Conservation (phyloP, 2,113 vertebrate species). For the Chrysemys picta region DNA sequence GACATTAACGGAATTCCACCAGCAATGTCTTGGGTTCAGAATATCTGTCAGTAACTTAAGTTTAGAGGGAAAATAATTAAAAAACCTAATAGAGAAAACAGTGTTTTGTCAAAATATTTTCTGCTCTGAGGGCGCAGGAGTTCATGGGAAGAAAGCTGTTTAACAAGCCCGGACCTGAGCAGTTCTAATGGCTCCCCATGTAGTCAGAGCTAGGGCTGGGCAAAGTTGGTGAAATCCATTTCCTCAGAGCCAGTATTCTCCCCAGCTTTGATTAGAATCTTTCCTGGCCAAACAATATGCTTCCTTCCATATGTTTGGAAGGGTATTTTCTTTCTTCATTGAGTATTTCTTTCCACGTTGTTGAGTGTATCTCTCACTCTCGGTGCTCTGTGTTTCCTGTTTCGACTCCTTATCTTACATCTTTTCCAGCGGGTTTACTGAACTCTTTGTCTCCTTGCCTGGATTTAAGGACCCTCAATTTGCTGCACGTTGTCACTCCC, state of each 20-base stretch:
- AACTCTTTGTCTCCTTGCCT: fast-evolving
- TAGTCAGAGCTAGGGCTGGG: not conserved
- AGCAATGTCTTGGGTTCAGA: not conserved
- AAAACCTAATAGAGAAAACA: not conserved
- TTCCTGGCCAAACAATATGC: not conserved
- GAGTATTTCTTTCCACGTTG: not conserved
- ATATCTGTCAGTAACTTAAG: not conserved
- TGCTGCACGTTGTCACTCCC: not conserved
- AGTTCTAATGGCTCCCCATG: not conserved
- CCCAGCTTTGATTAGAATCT: not conserved
- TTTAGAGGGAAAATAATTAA: not conserved
- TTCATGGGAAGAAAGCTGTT: not conserved
- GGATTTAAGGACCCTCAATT: not conserved
- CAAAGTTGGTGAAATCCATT: slow-evolving; percentile 9
- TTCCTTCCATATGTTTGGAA: not conserved
- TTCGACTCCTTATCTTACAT: not conserved
- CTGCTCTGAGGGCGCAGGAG: not conserved
- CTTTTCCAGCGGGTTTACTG: not conserved
- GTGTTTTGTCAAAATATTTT: not conserved
- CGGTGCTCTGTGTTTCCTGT: not conserved
- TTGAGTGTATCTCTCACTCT: fast-evolving
- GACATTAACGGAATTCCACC: not conserved
- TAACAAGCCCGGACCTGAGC: not conserved
- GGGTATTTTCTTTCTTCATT: slow-evolving; percentile 3
- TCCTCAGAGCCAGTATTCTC: not conserved